These are phyloP conservation scores for Rhynchotus rufescens DNA, from an alignment of 2,797 vertebrate species.

Conservation along the genomic window DNA sequence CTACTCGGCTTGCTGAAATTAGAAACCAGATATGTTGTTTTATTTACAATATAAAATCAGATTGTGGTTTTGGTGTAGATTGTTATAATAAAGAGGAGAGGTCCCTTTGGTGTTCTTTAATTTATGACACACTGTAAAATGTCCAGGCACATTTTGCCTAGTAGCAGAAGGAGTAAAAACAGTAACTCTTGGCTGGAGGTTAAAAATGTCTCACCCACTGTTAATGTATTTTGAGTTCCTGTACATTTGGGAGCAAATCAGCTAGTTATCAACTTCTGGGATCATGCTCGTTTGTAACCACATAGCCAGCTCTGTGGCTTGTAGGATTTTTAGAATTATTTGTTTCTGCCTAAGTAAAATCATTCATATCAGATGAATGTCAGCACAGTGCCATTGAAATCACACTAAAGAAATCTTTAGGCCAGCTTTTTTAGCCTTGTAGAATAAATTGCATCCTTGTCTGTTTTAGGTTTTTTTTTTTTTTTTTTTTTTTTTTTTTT, in stretches of 20 bases:
- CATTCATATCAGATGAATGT: constrained; percentile 33
- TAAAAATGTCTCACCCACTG: constrained; percentile 22
- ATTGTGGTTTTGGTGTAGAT: constrained; percentile 47
- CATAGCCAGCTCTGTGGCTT: constrained; percentile 15
- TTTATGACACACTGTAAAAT: constrained; percentile 51
- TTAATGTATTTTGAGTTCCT: constrained; percentile 29
- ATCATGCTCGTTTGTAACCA: constrained; percentile 27
- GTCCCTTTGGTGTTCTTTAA: constrained; percentile 55
- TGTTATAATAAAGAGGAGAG: constrained; percentile 34
- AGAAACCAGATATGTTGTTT: constrained; percentile 47
- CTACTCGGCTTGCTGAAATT: constrained; percentile 26
- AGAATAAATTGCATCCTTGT: constrained; percentile 37
- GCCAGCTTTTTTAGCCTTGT: constrained; percentile 12
- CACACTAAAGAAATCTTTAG: constrained; percentile 11
- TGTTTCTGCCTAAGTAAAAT: constrained; percentile 37
- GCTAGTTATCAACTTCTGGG: constrained; percentile 28
- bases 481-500: neutral
- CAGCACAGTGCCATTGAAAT: constrained; percentile 23
- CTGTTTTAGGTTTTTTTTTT: neutral
- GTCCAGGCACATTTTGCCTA: constrained; percentile 37
- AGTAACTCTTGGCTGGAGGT: constrained; percentile 46
- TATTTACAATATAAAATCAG: constrained; percentile 58
- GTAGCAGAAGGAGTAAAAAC: constrained; percentile 34
- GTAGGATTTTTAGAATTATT: neutral
- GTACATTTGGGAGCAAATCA: constrained; percentile 37